Evolutionary conservation across 2,888 invertebrate genomes (phyloP), one percentile per base, ranked within the genome.

Genomic region (Cephus sareptanus): DNA sequence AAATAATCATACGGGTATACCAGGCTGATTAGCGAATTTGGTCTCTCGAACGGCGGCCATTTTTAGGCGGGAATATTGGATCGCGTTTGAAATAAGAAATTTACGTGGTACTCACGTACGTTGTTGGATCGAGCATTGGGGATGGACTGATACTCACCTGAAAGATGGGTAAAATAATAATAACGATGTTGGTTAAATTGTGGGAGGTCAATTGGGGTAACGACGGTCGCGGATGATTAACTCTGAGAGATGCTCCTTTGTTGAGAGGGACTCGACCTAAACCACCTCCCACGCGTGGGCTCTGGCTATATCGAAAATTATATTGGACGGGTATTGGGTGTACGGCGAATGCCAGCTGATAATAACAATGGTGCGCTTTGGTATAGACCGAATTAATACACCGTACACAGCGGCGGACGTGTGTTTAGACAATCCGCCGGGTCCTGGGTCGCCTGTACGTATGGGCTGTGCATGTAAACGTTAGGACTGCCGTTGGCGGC

Each of bases 121-220:
- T 23, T 15, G 2, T 4, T 6, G 40, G 40, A 13, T 15, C 40
- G 23, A 56, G 15, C 56, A 23, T 23, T 23, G 23, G 23, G 56
- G 9, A 23, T 0, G 23, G 23, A 23, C 23, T 23, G 74, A 11
- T 76, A 83, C 86, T 87, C 87, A 88, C 88, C 88, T 87, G 85
- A 37, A 87, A 87, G 81, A 81, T 56, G 81, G 75, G 76, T 35
- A 75, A 77, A 77, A 73, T 35, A 35, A 68, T 76, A 9, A 56
- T 56, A 23, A 56, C 9, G 9, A 23, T 56, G 23, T 0, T 23
- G 9, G 9, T 9, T 1, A 56, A 56, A 56, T 9, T 2, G 9
- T 9, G 9, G 23, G 56, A 23, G 56, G 23, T 56, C 56, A 56
- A 56, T 37, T 23, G 56, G 56, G 23, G 2, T 56, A 56, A 56